Evolutionary conservation across 2,797 vertebrate genomes (phyloP).

Genomic region (Merluccius polli): DNA sequence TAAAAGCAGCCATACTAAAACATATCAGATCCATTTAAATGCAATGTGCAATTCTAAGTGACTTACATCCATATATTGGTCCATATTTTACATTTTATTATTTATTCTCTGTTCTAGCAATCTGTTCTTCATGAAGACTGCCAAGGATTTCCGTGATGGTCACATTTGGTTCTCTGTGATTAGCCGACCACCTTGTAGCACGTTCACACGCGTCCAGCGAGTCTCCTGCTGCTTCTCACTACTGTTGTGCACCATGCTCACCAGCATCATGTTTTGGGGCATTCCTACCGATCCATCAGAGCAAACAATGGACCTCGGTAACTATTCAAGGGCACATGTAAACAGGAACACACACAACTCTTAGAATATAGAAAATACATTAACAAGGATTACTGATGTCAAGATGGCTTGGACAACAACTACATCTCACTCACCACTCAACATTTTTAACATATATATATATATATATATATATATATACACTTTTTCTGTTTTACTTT

Average conservation of each 20-base stretch:
- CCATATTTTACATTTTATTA: not conserved
- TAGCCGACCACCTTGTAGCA: constrained; percentile 82
- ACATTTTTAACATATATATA: not conserved
- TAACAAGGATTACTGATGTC: not conserved
- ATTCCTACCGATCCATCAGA: constrained; percentile 88
- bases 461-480: too few relatives aligned
- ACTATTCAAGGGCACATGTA: not conserved
- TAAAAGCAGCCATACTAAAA: constrained; percentile 45
- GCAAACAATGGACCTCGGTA: constrained; percentile 96
- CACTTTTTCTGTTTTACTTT: constrained; percentile 19
- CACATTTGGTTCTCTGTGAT: constrained; percentile 95
- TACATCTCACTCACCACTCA: not conserved
- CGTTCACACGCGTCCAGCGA: constrained; percentile 87
- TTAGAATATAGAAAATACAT: not conserved
- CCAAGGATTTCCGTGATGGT: constrained; percentile 85
- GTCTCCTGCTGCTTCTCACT: constrained; percentile 94
- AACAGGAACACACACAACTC: not conserved
- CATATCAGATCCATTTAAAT: not conserved
- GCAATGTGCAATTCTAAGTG: not conserved
- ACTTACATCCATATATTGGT: not conserved
- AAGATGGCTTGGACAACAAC: not conserved
- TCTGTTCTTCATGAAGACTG: constrained; percentile 91
- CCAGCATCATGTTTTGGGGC: constrained; percentile 97
- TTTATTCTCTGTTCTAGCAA: constrained; percentile 69
- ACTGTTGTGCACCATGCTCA: constrained; percentile 95